A percentile compares a stretch with the other conserved stretches of the same genome.
Evolutionary conservation across 1,140 invertebrate species (phyloP).

Genomic region (Goniozus legneri): DNA sequence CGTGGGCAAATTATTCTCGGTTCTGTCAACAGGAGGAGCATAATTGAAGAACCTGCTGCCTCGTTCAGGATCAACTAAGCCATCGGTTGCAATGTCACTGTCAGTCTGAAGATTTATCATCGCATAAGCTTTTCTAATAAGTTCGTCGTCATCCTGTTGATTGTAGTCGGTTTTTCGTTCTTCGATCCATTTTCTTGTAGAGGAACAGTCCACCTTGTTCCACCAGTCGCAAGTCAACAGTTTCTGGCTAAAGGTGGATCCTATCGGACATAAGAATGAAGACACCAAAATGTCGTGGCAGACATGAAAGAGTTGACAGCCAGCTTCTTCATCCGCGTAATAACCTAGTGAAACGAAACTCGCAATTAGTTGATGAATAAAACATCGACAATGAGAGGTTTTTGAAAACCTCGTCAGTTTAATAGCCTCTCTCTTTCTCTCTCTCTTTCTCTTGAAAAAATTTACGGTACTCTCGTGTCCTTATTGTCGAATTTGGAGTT

Average conservation of each 20-base stretch:
- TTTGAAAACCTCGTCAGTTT: too few species aligned
- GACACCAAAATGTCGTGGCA: conserved; percentile 54
- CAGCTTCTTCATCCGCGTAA: conserved; percentile 51
- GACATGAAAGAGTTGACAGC: conserved; percentile 58
- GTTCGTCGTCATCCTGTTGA: conserved; percentile 43
- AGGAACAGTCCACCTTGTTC: conserved; percentile 55
- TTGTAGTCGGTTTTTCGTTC: conserved; percentile 31
- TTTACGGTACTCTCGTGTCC: too few species aligned
- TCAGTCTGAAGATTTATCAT: conserved; percentile 35
- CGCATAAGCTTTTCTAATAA: conserved; percentile 45
- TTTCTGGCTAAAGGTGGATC: conserved; percentile 58
- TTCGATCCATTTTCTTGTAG: conserved; percentile 35
- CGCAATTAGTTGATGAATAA: neutral
- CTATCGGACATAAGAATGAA: conserved; percentile 59
- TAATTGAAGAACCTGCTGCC: conserved; percentile 20
- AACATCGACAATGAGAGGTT: too few species aligned
- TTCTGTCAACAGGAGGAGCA: conserved; percentile 10
- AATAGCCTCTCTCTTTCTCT: too few species aligned
- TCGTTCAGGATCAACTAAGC: conserved; percentile 28
- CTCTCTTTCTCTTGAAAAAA: too few species aligned
- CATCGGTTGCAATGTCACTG: conserved; percentile 22
- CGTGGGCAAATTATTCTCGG: too few species aligned
- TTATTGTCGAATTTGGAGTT: too few species aligned
- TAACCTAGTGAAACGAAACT: conserved; percentile 39
- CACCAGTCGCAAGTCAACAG: conserved; percentile 59